Evolutionary conservation across 2,113 vertebrate species (phyloP), one percentile per base, ranked within the genome.

Genomic region (Actinemys pallida): DNA sequence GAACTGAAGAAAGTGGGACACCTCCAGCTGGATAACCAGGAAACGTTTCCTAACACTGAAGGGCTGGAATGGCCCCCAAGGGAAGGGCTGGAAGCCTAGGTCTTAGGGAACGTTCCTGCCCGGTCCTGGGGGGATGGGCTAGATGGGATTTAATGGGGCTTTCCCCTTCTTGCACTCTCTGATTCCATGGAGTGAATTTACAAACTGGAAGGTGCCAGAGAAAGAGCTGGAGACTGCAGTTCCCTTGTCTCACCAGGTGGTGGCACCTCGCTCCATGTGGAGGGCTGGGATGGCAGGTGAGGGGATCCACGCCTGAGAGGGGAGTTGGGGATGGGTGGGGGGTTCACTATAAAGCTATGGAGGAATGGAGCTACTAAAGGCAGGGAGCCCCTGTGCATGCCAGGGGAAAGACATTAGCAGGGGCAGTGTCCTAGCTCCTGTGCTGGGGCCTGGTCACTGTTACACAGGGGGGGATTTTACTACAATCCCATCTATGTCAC

Each of bases 201-300:
- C 16, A 92, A 83, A 54, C 1, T 0, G 0, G 14, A 65, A 81
- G 1, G 81, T 14, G 8, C 0, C 4, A 87, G 17, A 65, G 83
- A 78, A 87, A 82, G 31, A 42, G 1, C 25, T 90, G 27, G 47
- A 27, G 90, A n/a, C 19, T 13, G 1, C 16, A 57, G 87, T 91
- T 90, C 31, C 84, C 13, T 62, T 14, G 62, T 39, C 39, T 81
- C 10, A 16, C 4, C 25, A 22, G 2, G 5, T 45, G 5, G 53
- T 20, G 27, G 8, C 20, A 35, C 19, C 65, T 39, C 19, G 4
- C n/a, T 22, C 31, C 11, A 22, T 1, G 1, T 5, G 80, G 42
- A 72, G 54, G 24, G 53, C n/a, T 0, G 0, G 54, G 24, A 42
- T 4, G 39, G 9, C 39, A 2, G 42, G 25, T 50, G 16, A 87